phyloP scores from a whole-genome alignment of 2,113 vertebrate genomes.

The Sapayoa aenigma region DNA sequence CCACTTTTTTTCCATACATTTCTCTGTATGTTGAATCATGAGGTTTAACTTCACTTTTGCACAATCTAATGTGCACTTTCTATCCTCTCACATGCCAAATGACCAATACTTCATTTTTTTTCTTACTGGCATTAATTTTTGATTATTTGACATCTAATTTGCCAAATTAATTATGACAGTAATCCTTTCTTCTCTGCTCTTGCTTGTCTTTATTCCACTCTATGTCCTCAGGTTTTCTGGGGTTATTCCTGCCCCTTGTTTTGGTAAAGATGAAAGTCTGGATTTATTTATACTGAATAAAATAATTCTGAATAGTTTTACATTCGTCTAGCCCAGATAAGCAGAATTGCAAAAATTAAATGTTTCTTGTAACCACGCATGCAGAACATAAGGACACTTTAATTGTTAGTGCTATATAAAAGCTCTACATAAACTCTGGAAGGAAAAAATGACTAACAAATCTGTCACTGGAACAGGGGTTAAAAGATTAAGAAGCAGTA shows the following conservation, averaged over 20 bases:
- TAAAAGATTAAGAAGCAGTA: not conserved
- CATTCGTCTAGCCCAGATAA: not conserved
- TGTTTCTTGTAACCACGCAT: not conserved
- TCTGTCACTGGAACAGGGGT: not conserved
- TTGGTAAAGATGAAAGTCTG: not conserved
- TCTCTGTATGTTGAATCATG: not conserved
- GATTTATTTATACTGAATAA: not conserved
- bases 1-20: no score
- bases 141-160: constrained; percentile 21
- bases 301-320: not conserved
- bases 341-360: not conserved
- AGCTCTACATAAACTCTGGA: not conserved
- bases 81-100: not conserved
- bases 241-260: not conserved
- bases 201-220: not conserved
- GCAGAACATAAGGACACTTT: not conserved
- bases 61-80: not conserved
- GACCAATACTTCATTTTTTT: not conserved
- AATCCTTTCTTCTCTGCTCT: constrained; percentile 12
- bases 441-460: not conserved
- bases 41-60: not conserved
- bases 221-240: not conserved
- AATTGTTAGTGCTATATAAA: not conserved
- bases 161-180: constrained; percentile 22
- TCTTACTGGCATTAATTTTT: not conserved